These are phyloP conservation scores for Zaprionus lineosus DNA, from an alignment of 2,888 invertebrate species.

Conservation along the genomic window DNA sequence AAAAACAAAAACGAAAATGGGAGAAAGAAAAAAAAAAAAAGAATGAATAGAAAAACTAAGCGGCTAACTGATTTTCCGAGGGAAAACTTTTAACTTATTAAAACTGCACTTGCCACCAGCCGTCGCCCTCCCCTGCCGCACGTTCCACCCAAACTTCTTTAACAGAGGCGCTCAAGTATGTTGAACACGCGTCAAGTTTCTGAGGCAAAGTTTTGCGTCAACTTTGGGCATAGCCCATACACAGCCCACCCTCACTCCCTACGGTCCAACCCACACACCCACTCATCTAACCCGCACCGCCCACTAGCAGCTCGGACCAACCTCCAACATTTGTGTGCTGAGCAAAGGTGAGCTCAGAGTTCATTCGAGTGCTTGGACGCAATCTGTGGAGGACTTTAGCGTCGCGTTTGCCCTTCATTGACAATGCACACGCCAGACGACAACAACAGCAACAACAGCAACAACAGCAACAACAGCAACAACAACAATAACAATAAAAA, in stretches of 20 bases:
- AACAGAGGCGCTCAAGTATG: slow-evolving; percentile 73
- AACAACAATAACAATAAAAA: slow-evolving; percentile 39
- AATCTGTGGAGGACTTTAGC: slow-evolving; percentile 38
- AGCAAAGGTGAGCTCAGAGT: slow-evolving; percentile 53
- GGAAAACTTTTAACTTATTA: slow-evolving; percentile 75
- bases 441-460: slow-evolving; percentile 13
- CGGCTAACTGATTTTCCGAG: slow-evolving; percentile 74
- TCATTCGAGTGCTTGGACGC: slow-evolving; percentile 45
- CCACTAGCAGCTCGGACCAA: too few relatives aligned
- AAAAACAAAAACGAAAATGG: background rate
- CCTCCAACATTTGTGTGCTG: too few relatives aligned
- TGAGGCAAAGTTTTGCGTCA: slow-evolving; percentile 74
- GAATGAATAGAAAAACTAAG: slow-evolving; percentile 46
- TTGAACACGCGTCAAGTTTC: slow-evolving; percentile 78
- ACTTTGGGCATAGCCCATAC: slow-evolving; percentile 56
- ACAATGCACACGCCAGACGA: slow-evolving; percentile 61
- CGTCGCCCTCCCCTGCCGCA: slow-evolving; percentile 4
- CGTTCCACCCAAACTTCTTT: slow-evolving; percentile 16
- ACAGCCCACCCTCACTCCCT: background rate
- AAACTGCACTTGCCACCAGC: slow-evolving; percentile 69
- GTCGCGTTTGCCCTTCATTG: slow-evolving; percentile 44
- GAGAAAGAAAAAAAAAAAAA: slow-evolving; percentile 2
- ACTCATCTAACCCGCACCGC: too few relatives aligned
- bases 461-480: slow-evolving; percentile 19
- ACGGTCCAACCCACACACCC: background rate